These are phyloP conservation scores for Dolichopus griseipennis DNA, from an alignment of 2,888 invertebrate species.

Conservation along the genomic window DNA sequence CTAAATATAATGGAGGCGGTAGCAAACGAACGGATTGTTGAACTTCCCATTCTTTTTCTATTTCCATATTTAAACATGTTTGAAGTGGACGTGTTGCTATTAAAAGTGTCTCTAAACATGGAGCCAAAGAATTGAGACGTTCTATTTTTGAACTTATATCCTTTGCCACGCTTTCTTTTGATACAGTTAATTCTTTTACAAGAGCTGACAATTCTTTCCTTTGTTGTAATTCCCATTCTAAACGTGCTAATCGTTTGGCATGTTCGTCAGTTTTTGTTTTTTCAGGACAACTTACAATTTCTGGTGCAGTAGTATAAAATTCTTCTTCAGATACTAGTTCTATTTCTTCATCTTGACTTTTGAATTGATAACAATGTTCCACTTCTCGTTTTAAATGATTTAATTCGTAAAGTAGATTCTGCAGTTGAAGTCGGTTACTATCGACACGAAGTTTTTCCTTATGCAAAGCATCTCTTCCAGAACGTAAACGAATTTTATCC, in stretches of 20 bases:
- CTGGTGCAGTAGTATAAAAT: constrained; percentile 72
- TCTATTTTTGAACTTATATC: constrained; percentile 68
- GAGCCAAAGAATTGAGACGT: constrained; percentile 71
- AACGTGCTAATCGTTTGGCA: constrained; percentile 69
- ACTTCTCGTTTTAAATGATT: constrained; percentile 91
- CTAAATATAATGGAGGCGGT: constrained; percentile 73
- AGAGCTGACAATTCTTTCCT: constrained; percentile 71
- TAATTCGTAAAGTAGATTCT: constrained; percentile 89
- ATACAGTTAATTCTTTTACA: constrained; percentile 63
- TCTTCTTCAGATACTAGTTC: constrained; percentile 75
- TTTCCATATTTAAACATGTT: constrained; percentile 71
- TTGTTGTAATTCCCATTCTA: constrained; percentile 87
- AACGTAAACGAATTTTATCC: constrained; percentile 78
- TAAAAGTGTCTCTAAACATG: constrained; percentile 62
- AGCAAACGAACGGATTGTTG: constrained; percentile 65
- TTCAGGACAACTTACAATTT: constrained; percentile 55
- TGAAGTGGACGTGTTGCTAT: constrained; percentile 82
- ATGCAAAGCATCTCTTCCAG: constrained; percentile 69
- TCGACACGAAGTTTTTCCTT: constrained; percentile 83
- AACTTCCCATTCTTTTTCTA: constrained; percentile 70
- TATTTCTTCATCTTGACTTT: constrained; percentile 89
- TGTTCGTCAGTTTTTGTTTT: constrained; percentile 63
- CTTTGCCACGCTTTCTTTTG: constrained; percentile 66
- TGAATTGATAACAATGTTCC: constrained; percentile 88
- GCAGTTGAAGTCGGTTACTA: constrained; percentile 77